Evolutionary conservation across 1,140 invertebrate species (phyloP).

Genomic region (Lepidurus apus): DNA sequence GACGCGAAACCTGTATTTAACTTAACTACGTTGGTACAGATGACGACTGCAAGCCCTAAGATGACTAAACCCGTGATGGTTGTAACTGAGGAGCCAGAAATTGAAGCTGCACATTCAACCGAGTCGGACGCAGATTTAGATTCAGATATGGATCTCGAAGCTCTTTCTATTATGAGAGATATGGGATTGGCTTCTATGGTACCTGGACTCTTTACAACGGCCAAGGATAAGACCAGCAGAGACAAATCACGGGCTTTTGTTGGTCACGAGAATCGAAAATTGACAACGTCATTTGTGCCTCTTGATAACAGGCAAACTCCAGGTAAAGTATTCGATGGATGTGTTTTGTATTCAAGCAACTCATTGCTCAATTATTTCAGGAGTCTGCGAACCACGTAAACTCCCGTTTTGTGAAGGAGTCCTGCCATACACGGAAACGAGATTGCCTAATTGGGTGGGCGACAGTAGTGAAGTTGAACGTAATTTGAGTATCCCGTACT

Average conservation of each 20-base stretch:
- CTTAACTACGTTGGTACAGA: neutral
- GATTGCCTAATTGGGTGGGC: conserved; percentile 44
- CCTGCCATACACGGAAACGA: conserved; percentile 58
- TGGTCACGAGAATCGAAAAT: neutral
- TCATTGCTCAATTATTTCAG: conserved; percentile 1
- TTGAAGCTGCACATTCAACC: conserved; percentile 1
- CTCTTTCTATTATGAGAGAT: neutral
- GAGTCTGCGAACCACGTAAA: neutral
- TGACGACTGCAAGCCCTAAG: neutral
- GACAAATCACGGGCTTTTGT: neutral
- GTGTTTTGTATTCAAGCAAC: neutral
- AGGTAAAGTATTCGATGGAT: neutral
- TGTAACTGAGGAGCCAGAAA: neutral
- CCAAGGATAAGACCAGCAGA: neutral
- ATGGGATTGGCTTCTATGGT: neutral
- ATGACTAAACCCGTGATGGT: neutral
- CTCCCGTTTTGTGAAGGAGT: conserved; percentile 51
- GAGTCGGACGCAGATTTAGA: conserved; percentile 21
- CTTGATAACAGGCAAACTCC: neutral
- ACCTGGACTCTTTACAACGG: neutral
- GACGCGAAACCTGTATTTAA: neutral
- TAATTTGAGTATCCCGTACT: conserved; percentile 48
- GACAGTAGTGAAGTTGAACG: conserved; percentile 43
- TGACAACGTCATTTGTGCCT: neutral
- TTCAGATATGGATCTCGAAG: conserved; percentile 26